These are phyloP conservation scores for Exocentrus adspersus DNA, from an alignment of 2,888 invertebrate genomes.

Conservation along the genomic window DNA sequence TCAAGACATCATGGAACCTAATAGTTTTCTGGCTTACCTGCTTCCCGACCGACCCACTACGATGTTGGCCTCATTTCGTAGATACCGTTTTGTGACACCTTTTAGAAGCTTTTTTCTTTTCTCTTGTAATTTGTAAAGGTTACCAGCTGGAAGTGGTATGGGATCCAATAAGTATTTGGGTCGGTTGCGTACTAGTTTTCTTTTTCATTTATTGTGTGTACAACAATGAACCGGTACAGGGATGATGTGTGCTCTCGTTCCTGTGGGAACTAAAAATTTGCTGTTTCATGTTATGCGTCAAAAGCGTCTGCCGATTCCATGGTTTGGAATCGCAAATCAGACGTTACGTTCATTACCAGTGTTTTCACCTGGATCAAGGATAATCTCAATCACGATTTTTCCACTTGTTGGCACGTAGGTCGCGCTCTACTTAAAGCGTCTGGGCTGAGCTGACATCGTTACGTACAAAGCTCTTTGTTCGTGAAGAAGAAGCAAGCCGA, in stretches of 20 bases:
- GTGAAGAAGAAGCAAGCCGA: too few species aligned
- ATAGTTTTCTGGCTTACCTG: constrained; percentile 40
- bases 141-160: too few species aligned
- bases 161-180: background rate
- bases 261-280: too few species aligned
- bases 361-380: background rate
- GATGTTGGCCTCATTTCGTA: constrained; percentile 47
- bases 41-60: constrained; percentile 31
- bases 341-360: background rate
- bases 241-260: too few species aligned
- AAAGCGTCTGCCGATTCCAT: too few species aligned
- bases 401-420: constrained; percentile 7
- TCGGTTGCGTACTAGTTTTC: background rate
- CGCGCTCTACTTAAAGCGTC: constrained; percentile 17
- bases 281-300: too few species aligned
- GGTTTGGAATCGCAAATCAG: too few species aligned
- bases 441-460: background rate
- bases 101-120: constrained; percentile 29
- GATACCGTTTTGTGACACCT: constrained; percentile 47
- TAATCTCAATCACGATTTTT: background rate
- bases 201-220: background rate
- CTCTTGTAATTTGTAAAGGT: too few species aligned
- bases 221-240: too few species aligned
- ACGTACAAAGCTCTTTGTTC: constrained; percentile 10
- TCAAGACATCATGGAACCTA: constrained; percentile 18